Evolutionary conservation across 1,140 invertebrate species (phyloP), one percentile per base, ranked within the genome.

Genomic region (Hylaeus volcanicus): DNA sequence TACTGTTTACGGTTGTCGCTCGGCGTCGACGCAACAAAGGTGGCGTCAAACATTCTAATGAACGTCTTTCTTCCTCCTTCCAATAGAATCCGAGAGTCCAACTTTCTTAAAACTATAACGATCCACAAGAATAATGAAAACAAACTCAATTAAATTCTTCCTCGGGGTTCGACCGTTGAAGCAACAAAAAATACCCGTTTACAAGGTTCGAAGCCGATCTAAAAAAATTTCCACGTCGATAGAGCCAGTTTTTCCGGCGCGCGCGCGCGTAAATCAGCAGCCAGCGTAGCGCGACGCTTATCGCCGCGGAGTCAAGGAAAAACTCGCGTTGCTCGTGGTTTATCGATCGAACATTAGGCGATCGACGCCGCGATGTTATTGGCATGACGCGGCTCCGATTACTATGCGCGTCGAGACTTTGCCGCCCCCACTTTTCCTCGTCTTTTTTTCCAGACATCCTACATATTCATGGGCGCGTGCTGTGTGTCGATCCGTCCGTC

Each of bases 381-480:
- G 91, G 88, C 90, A 91, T 92, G 90, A 91, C 89, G 88, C 89
- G 88, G 86, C 81, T 86, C 79, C 85, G 87, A 91, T 91, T 91
- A 88, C 85, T 89, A 92, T 91, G 88, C 90, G 76, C 83, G 87
- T 80, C 87, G 88, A 79, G 88, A 86, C 81, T 65, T 80, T 60
- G 79, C 89, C 88, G 88, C 87, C 86, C 87, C 87, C 85, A 88
- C 85, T 88, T 84, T 88, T 83, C 74, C 74, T 86, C 76, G 58
- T 87, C 84, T 86, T 79, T 81, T 82, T 86, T 79, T 87, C 80
- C 89, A 88, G 89, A 88, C 90, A 91, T 91, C 86, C 87, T 92
- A 90, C 90, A 91, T 92, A 92, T 91, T 92, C 90, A 91, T 92
- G 89, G 87, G 87, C 90, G 91, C 90, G 91, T 90, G 90, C 89